These are phyloP conservation scores for Drosophila cracens DNA, from an alignment of 2,888 invertebrate genomes.

Conservation along the genomic window DNA sequence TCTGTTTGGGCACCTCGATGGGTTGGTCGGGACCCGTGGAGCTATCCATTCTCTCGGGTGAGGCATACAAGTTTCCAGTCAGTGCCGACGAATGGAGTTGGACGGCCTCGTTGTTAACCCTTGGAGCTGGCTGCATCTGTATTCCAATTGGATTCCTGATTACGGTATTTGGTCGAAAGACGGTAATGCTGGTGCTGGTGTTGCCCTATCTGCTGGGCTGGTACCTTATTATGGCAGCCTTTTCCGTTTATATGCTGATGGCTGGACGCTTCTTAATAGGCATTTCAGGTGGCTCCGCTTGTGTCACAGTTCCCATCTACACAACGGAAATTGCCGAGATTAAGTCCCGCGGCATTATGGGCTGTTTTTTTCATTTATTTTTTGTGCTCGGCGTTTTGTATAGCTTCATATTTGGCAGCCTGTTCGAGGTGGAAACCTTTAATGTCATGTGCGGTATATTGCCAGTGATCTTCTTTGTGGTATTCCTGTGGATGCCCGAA, in stretches of 20 bases:
- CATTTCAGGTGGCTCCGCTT: conserved; percentile 88
- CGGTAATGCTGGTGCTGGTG: conserved; percentile 84
- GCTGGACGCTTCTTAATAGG: conserved; percentile 73
- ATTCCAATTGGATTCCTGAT: conserved; percentile 89
- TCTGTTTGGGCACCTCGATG: conserved; percentile 54
- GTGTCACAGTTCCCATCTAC: conserved; percentile 93
- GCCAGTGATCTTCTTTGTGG: conserved; percentile 88
- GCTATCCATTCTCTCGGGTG: not conserved
- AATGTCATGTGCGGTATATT: conserved; percentile 58
- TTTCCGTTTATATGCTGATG: conserved; percentile 84
- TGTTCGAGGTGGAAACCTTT: conserved; percentile 15
- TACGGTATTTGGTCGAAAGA: conserved; percentile 89
- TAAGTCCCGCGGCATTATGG: conserved; percentile 91
- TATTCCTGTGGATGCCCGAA: conserved; percentile 92
- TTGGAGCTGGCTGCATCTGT: conserved; percentile 89
- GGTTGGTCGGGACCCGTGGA: conserved; percentile 68
- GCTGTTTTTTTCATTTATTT: conserved; percentile 93
- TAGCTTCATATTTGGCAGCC: conserved; percentile 87
- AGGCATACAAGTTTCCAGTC: conserved; percentile 84
- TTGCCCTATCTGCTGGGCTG: conserved; percentile 90
- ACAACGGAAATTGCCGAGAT: conserved; percentile 93
- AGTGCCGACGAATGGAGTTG: conserved; percentile 87
- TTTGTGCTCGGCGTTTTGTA: conserved; percentile 92
- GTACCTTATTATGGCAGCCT: conserved; percentile 89
- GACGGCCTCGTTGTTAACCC: conserved; percentile 88